These are phyloP conservation scores for Sebastes cheni DNA, from an alignment of 2,797 vertebrate genomes.

Conservation along the genomic window DNA sequence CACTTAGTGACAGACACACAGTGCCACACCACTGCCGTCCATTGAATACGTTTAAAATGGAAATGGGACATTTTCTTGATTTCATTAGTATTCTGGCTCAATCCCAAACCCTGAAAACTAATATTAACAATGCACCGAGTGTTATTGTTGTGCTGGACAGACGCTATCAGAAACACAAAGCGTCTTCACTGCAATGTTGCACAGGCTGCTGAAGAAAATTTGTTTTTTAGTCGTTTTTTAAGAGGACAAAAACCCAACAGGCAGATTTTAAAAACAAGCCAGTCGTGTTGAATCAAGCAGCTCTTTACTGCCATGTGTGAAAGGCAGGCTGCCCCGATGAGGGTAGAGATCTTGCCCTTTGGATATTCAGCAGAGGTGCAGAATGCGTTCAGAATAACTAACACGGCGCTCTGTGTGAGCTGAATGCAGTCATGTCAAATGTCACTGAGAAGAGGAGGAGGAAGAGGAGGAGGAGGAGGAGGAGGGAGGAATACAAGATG, in stretches of 20 bases:
- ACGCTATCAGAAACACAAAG: neutral
- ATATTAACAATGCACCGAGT: conserved; percentile 43
- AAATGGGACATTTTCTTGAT: neutral
- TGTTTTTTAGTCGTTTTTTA: neutral
- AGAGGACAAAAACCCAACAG: neutral
- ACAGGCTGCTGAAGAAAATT: neutral
- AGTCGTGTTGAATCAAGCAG: neutral
- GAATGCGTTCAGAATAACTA: conserved; percentile 48
- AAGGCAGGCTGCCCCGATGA: neutral
- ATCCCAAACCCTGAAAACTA: neutral
- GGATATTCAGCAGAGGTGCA: conserved; percentile 28
- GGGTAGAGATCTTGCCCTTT: conserved; percentile 45
- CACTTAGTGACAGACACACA: conserved; percentile 7
- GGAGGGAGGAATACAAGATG: neutral
- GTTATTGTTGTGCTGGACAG: conserved; percentile 19
- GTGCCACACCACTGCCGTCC: neutral
- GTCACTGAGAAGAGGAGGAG: conserved; percentile 10
- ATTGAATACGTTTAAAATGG: conserved; percentile 6
- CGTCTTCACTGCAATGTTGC: neutral
- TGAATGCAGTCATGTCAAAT: conserved; percentile 46
- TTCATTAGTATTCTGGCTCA: conserved; percentile 41
- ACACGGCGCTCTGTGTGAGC: conserved; percentile 21
- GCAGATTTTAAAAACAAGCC: neutral
- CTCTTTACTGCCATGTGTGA: neutral
- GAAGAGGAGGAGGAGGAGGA: neutral